These are phyloP conservation scores for Leptopterna dolabrata DNA, from an alignment of 2,888 invertebrate genomes.

Conservation along the genomic window DNA sequence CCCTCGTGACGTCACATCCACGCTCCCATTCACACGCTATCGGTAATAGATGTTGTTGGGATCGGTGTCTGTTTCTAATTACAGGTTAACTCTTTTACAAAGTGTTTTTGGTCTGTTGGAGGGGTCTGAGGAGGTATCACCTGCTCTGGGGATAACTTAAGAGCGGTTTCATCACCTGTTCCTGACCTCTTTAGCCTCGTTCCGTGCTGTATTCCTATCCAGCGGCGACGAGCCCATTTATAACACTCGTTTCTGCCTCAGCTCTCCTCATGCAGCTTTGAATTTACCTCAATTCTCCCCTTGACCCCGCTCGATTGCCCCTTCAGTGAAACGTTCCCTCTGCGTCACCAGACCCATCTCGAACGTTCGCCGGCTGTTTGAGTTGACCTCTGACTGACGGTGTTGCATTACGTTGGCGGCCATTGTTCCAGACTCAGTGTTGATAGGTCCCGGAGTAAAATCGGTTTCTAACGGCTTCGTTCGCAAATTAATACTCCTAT, in stretches of 20 bases:
- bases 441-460: too few relatives aligned
- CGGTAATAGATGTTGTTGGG: too few relatives aligned
- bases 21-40: too few relatives aligned
- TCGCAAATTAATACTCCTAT: too few relatives aligned
- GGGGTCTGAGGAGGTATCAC: too few relatives aligned
- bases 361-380: background rate
- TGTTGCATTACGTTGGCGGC: background rate
- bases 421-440: background rate
- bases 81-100: too few relatives aligned
- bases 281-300: background rate
- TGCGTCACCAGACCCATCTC: too few relatives aligned
- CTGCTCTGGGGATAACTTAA: background rate
- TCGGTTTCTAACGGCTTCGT: too few relatives aligned
- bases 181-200: conserved; percentile 5
- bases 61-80: too few relatives aligned
- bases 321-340: background rate
- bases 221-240: background rate
- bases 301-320: too few relatives aligned
- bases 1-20: too few relatives aligned
- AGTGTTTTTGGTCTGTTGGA: too few relatives aligned
- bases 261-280: background rate
- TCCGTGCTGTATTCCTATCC: background rate
- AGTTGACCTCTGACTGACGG: background rate
- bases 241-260: background rate
- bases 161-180: conserved; percentile 4